Percentiles rank a stretch among this genome's conserved stretches.
Conservation (phyloP, 2,888 invertebrate species). For the Xylota segnis region DNA sequence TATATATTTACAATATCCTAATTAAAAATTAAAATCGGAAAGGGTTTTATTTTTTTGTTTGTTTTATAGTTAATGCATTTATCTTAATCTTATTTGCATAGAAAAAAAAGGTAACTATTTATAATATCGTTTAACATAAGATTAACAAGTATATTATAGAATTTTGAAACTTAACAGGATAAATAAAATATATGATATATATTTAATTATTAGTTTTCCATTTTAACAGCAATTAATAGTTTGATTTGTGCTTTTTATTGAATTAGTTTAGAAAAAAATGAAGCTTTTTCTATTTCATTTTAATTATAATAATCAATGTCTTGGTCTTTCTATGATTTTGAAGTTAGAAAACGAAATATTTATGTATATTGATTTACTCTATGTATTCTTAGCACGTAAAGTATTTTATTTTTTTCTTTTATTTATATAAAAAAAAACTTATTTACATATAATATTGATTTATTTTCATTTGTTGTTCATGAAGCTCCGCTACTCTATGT, state of each 20-base stretch:
- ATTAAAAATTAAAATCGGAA: slow-evolving; percentile 12
- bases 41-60: neutral
- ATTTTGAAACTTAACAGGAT: slow-evolving; percentile 42
- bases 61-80: neutral
- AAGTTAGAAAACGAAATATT: slow-evolving; percentile 23
- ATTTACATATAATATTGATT: slow-evolving; percentile 53
- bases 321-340: slow-evolving; percentile 58
- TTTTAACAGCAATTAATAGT: slow-evolving; percentile 2
- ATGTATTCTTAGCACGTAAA: slow-evolving; percentile 32
- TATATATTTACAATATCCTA: slow-evolving; percentile 38
- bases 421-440: slow-evolving; percentile 29
- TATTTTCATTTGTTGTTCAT: slow-evolving; percentile 16
- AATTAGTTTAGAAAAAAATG: slow-evolving; percentile 38
- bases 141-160: slow-evolving; percentile 36
- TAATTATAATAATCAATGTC: slow-evolving; percentile 29
- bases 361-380: slow-evolving; percentile 16
- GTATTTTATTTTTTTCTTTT: slow-evolving; percentile 16
- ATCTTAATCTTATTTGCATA: neutral
- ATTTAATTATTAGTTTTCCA: slow-evolving; percentile 22
- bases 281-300: slow-evolving; percentile 41
- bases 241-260: slow-evolving; percentile 60
- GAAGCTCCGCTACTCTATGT: slow-evolving; percentile 47
- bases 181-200: slow-evolving; percentile 32
- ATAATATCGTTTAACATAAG: slow-evolving; percentile 22
- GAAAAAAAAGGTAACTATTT: slow-evolving; percentile 17